A percentile compares a stretch with the other conserved stretches of the same genome.
Evolutionary conservation across 1,140 invertebrate species (phyloP).

Genomic region (Calliphora vicina): DNA sequence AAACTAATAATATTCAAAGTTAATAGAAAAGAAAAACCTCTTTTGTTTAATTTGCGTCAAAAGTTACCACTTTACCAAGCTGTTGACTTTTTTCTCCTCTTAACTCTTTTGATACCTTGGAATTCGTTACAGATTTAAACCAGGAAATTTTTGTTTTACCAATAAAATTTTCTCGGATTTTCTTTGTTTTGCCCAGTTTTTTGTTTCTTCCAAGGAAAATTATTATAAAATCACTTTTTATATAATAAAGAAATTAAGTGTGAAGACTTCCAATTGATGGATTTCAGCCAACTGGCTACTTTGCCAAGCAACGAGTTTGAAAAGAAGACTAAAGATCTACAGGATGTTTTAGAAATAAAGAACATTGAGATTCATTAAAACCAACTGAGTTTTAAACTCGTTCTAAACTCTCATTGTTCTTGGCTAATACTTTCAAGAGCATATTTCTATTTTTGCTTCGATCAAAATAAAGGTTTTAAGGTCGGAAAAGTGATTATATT

Average conservation of each 20-base stretch:
- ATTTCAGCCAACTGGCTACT: background rate
- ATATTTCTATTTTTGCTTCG: background rate
- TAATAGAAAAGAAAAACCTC: background rate
- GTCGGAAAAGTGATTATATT: conserved; percentile 25
- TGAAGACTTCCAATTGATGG: conserved; percentile 24
- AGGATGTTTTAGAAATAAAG: background rate
- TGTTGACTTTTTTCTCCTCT: background rate
- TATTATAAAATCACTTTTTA: conserved; percentile 28
- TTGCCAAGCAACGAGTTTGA: background rate
- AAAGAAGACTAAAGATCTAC: background rate
- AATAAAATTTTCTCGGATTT: conserved; percentile 31
- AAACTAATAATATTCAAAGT: background rate
- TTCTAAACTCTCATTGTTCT: background rate
- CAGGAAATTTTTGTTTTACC: conserved; percentile 25
- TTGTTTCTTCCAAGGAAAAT: background rate
- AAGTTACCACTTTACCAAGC: background rate
- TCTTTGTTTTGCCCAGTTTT: background rate
- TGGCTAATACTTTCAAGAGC: conserved; percentile 8
- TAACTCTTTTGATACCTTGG: background rate
- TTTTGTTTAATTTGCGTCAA: background rate
- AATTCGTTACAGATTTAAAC: conserved; percentile 1
- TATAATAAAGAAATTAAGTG: conserved; percentile 30
- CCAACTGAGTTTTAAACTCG: conserved; percentile 3
- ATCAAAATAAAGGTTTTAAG: conserved; percentile 22
- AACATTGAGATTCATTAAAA: background rate